phyloP scores from a whole-genome alignment of 2,888 invertebrate species.

The Epicampocera succincta region DNA sequence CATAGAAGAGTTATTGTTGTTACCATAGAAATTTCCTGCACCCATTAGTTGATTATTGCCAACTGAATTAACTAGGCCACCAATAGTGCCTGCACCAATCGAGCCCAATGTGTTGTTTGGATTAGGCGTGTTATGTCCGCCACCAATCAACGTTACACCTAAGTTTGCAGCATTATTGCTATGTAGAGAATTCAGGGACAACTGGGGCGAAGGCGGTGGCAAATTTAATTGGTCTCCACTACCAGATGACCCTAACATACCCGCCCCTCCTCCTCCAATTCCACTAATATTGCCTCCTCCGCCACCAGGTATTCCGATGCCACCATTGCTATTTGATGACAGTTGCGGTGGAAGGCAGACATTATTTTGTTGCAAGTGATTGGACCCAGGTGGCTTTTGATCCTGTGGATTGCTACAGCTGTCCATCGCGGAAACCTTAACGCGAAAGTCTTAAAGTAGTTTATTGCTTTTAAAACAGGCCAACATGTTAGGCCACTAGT shows the following conservation, averaged over 20 bases:
- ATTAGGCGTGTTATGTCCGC: slow-evolving; percentile 57
- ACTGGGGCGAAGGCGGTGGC: slow-evolving; percentile 75
- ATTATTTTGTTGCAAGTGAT: slow-evolving; percentile 57
- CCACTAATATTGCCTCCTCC: slow-evolving; percentile 31
- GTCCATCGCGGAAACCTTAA: slow-evolving; percentile 58
- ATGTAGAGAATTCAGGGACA: slow-evolving; percentile 55
- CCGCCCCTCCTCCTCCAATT: slow-evolving; percentile 23
- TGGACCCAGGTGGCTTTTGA: slow-evolving; percentile 65
- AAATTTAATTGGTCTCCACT: slow-evolving; percentile 71
- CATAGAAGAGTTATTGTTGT: slow-evolving; percentile 40
- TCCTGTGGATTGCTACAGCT: slow-evolving; percentile 61
- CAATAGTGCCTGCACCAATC: slow-evolving; percentile 56
- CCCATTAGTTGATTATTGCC: slow-evolving; percentile 35
- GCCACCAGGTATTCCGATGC: slow-evolving; percentile 29
- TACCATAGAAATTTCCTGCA: slow-evolving; percentile 48
- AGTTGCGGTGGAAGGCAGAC: slow-evolving; percentile 53
- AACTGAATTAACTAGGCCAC: slow-evolving; percentile 25
- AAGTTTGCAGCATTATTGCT: slow-evolving; percentile 65
- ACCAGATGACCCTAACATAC: slow-evolving; percentile 28
- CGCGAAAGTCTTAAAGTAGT: slow-evolving; percentile 54
- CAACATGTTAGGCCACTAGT: slow-evolving; percentile 63
- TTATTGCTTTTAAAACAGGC: slow-evolving; percentile 58
- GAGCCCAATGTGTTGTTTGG: slow-evolving; percentile 59
- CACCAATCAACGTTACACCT: slow-evolving; percentile 23
- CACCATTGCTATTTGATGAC: slow-evolving; percentile 47